Evolutionary conservation across 2,888 invertebrate species (phyloP), one percentile per base, ranked within the genome.

Genomic region (Anarsia innoxiella): DNA sequence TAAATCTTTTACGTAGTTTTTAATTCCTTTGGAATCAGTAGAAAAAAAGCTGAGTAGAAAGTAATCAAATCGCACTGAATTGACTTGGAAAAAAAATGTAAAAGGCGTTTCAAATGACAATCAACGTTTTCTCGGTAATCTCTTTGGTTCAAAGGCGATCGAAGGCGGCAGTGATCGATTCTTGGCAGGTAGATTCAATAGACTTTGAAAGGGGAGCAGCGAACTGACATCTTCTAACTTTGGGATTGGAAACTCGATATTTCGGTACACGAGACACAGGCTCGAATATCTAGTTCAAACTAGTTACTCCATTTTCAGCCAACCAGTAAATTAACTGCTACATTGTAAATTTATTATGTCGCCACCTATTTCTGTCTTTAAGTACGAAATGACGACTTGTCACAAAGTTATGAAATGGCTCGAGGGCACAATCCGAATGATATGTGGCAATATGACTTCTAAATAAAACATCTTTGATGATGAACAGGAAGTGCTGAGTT

Each of bases 401-500:
- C 15, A 33, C 31, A 31, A 37, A 42, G 36, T 42, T 42, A 37
- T 31, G 43, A 46, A 48, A 49, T 42, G 39, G 40, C 39, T 40
- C 37, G 23, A 32, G 13, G 12, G 41, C 32, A 13, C 26, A n/a
- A 19, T 31, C 19, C n/a, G n/a, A 37, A 33, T 27, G 15, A 11
- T 28, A 12, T 28, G 37, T 31, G 32, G 39, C 14, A 31, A 46
- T 45, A 49, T 42, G 37, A 34, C 42, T 45, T 41, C 39, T 45
- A 42, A 46, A 44, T 42, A 41, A 47, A 39, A 44, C 23, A 36
- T 46, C 49, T 51, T 51, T 48, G 51, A 53, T 31, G 26, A 25
- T 47, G 28, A 31, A 15, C 41, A 42, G 42, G 42, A 42, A 42
- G 37, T 31, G 27, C 19, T 34, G 31, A 31, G 12, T 11, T 27